A percentile compares a stretch with the other conserved stretches of the same genome.
These are phyloP conservation scores for Merodon equestris DNA, from an alignment of 2,888 invertebrate species.

Conservation along the genomic window DNA sequence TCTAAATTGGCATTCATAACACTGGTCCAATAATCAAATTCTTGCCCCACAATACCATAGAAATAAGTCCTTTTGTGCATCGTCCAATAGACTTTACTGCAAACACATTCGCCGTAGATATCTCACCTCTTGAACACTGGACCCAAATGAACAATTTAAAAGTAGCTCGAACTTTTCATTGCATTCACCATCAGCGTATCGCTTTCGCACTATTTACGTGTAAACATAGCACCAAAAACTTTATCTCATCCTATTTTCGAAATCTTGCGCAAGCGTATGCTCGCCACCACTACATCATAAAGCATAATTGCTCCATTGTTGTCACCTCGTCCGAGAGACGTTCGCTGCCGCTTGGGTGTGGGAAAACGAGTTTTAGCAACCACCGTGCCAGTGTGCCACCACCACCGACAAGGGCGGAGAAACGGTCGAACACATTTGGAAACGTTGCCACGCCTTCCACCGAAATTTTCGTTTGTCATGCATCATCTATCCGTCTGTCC, in stretches of 20 bases:
- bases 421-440: neutral
- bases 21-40: too few species aligned
- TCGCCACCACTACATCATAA: constrained; percentile 29
- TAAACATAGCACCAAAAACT: too few species aligned
- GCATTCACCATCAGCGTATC: constrained; percentile 15
- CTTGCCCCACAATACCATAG: too few species aligned
- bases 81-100: constrained; percentile 5
- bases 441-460: constrained; percentile 37
- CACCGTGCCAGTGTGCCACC: constrained; percentile 23
- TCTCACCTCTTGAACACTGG: constrained; percentile 20
- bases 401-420: constrained; percentile 42
- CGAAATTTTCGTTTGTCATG: neutral
- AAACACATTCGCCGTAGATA: constrained; percentile 4
- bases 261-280: constrained; percentile 57
- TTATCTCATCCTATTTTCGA: constrained; percentile 39
- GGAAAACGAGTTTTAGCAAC: constrained; percentile 47
- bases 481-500: too few species aligned
- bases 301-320: constrained; percentile 36
- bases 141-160: constrained; percentile 16
- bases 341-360: constrained; percentile 1
- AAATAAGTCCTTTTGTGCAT: constrained; percentile 10
- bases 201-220: neutral
- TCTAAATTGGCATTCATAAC: too few species aligned
- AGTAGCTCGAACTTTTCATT: constrained; percentile 1
- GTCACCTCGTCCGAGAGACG: constrained; percentile 26